Evolutionary conservation across 35 echinoderm and acorn worm genomes (phyloP).

Genomic region (Hemicentrotus pulcherrimus): DNA sequence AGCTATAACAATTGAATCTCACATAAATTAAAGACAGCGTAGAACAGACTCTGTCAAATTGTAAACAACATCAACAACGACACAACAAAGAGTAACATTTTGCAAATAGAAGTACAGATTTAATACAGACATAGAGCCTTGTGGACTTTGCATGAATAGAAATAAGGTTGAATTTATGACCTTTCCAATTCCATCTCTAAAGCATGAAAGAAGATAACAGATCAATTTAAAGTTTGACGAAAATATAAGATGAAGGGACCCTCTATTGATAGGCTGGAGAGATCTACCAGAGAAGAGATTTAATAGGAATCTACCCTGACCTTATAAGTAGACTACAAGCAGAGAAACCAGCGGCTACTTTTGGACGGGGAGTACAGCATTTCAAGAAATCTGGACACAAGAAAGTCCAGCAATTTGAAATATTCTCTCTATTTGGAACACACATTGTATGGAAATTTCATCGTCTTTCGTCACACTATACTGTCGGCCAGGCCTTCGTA

Average conservation of each 20-base stretch:
- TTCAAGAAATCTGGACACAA: not conserved
- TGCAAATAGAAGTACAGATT: too few relatives aligned
- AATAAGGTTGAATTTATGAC: not conserved
- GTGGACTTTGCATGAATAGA: not conserved
- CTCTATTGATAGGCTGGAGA: not conserved
- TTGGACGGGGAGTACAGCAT: not conserved
- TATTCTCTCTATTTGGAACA: not conserved
- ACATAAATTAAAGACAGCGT: too few relatives aligned
- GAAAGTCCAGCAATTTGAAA: not conserved
- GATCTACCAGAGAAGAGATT: too few relatives aligned
- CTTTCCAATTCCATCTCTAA: not conserved
- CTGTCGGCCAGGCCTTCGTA: not conserved
- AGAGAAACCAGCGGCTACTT: too few relatives aligned
- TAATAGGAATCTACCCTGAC: not conserved
- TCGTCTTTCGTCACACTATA: not conserved
- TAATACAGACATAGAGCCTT: not conserved
- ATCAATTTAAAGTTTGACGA: not conserved
- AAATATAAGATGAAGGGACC: not conserved
- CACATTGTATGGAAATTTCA: not conserved
- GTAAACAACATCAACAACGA: too few relatives aligned
- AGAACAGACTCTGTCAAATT: too few relatives aligned
- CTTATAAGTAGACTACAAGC: not conserved
- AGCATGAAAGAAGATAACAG: not conserved
- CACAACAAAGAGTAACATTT: too few relatives aligned
- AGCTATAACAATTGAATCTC: too few relatives aligned